Evolutionary conservation across 2,888 invertebrate species (phyloP).

Genomic region (Acheta domesticus): DNA sequence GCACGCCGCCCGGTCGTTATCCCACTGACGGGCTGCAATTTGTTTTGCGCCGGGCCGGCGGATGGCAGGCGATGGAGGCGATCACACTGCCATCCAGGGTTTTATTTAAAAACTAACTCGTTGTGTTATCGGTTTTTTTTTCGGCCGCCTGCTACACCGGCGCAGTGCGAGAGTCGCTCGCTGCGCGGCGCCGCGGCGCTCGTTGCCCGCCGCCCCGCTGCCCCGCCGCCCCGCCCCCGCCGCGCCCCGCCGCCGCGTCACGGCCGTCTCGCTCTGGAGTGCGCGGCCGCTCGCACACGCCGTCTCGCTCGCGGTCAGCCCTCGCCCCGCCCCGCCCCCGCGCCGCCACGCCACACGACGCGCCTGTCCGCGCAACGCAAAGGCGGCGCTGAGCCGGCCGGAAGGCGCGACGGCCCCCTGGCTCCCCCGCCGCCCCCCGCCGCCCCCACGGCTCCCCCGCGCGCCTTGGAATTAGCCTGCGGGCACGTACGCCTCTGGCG

Average conservation of each 20-base stretch:
- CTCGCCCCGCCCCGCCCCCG: not conserved
- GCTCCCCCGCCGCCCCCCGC: too few species aligned
- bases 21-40: conserved; percentile 21
- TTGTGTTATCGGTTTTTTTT: not conserved
- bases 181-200: not conserved
- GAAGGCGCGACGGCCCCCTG: too few species aligned
- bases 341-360: not conserved
- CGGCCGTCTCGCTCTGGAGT: not conserved
- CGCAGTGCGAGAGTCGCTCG: not conserved
- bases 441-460: too few species aligned
- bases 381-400: not conserved
- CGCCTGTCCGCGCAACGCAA: not conserved
- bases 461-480: too few species aligned
- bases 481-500: too few species aligned
- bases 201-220: not conserved
- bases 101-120: conserved; percentile 26
- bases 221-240: not conserved
- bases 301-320: not conserved
- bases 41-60: conserved; percentile 18
- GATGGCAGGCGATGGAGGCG: conserved; percentile 21
- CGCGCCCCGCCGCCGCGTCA: not conserved
- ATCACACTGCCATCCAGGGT: conserved; percentile 25
- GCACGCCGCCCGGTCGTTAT: not conserved
- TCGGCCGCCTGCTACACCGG: too few species aligned
- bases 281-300: not conserved